Base-by-base conservation (phyloP, 2,113 vertebrate genomes). In the Rattus norvegicus region DNA sequence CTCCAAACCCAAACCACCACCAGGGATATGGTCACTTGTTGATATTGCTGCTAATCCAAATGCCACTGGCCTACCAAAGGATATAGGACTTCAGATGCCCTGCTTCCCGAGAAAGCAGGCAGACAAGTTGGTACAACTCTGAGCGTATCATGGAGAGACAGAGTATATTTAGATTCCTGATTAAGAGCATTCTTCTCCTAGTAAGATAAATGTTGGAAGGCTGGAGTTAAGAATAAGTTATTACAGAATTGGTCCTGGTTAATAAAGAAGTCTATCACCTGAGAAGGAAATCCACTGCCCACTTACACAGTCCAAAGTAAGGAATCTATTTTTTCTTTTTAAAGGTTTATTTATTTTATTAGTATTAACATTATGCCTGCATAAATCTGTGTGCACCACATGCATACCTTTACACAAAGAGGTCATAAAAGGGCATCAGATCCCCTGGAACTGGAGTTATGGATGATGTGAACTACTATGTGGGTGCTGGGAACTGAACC, bases 161-260 rank as follows among this genome's bases (percentile, higher is more conserved):
- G 69, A 33, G 7, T 19, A 26, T 22, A 59, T 36, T 36, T 12
- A 7, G 16, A 52, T 70, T 67, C 11, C 39, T 59, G 52, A 19
- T 49, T 49, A 80, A 36, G n/a, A 79, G 5, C 65, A 8, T 49
- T 77, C 26, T 36, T 24, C 61, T 24, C 17, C 72, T 92, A 86
- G 52, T 36, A 75, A 91, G 73, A 92, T n/a, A 92, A 81, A 92
- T n/a, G 36, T 52, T 75, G 36, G 63, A 95, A 47, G 17, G 30
- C 59, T 88, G 8, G 13, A 10, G 26, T 73, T 30, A 90, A 94
- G 69, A 83, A 43, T 5, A 65, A 93, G 56, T 61, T 87, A 16
- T 39, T 16, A 76, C 63, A 76, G 86, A 97, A 76, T 67, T 39
- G 24, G 30, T 69, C 84, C 70, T 49, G 75, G 56, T 75, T 72